phyloP scores from a whole-genome alignment of 1,140 invertebrate genomes.

The Diachasma alloeum region DNA sequence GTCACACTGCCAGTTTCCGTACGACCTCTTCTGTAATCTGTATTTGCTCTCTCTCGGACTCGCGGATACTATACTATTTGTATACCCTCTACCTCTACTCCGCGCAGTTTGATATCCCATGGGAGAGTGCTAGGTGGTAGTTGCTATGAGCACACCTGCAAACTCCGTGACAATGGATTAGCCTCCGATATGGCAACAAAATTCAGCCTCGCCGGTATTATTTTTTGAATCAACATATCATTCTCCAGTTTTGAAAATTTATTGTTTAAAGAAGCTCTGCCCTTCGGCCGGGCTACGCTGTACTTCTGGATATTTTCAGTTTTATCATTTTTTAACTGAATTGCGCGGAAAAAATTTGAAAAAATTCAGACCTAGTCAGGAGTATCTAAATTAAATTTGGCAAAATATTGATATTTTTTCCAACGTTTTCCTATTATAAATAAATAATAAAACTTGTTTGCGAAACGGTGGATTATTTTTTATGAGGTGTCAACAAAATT shows the following conservation, averaged over 20 bases:
- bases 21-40: not conserved
- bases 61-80: not conserved
- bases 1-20: not conserved
- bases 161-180: not conserved
- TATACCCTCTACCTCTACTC: not conserved
- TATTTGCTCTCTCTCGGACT: not conserved
- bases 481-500: too few species aligned
- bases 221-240: not conserved
- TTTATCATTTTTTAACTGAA: too few species aligned
- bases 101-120: not conserved
- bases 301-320: too few species aligned
- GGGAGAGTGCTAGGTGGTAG: not conserved
- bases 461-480: too few species aligned
- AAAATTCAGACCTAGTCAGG: too few species aligned
- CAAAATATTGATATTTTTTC: too few species aligned
- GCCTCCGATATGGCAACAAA: not conserved
- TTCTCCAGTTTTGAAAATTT: not conserved
- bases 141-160: not conserved
- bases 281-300: too few species aligned
- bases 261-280: too few species aligned
- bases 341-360: too few species aligned
- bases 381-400: too few species aligned
- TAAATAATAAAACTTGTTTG: too few species aligned
- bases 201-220: not conserved
- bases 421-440: too few species aligned